These are phyloP conservation scores for Semnornis frantzii DNA, from an alignment of 2,113 vertebrate species.

Conservation along the genomic window DNA sequence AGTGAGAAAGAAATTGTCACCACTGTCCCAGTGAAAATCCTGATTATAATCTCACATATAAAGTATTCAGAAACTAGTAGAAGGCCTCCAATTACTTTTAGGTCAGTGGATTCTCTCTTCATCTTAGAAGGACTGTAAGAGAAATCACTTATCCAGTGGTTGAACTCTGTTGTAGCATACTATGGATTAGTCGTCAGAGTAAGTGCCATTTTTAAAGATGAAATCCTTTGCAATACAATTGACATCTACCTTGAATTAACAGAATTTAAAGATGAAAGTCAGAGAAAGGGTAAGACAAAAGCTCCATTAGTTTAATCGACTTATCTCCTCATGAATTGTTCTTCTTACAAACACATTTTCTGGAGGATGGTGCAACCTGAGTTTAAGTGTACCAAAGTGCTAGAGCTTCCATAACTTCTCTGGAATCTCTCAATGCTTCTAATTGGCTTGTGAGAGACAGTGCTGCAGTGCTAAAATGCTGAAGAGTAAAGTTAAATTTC, in stretches of 20 bases:
- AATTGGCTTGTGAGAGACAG: neutral
- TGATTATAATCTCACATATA: neutral
- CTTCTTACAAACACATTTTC: neutral
- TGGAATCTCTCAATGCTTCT: neutral
- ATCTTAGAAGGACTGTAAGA: neutral
- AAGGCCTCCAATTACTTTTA: neutral
- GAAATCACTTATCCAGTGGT: neutral
- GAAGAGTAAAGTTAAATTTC: neutral
- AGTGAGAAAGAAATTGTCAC: neutral
- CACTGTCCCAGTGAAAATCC: neutral
- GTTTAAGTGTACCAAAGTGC: neutral
- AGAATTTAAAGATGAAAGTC: neutral
- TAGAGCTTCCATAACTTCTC: neutral
- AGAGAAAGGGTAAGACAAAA: neutral
- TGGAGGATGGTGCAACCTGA: neutral
- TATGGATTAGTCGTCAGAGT: neutral
- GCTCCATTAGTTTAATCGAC: neutral
- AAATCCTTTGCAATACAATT: neutral
- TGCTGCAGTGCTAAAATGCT: neutral
- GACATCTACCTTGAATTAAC: neutral
- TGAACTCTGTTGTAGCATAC: neutral
- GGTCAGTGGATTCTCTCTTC: neutral
- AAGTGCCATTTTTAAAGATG: neutral
- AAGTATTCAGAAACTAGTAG: neutral
- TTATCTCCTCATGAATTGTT: neutral